Conservation (phyloP, 2,113 vertebrate genomes). For the Lagopus muta region DNA sequence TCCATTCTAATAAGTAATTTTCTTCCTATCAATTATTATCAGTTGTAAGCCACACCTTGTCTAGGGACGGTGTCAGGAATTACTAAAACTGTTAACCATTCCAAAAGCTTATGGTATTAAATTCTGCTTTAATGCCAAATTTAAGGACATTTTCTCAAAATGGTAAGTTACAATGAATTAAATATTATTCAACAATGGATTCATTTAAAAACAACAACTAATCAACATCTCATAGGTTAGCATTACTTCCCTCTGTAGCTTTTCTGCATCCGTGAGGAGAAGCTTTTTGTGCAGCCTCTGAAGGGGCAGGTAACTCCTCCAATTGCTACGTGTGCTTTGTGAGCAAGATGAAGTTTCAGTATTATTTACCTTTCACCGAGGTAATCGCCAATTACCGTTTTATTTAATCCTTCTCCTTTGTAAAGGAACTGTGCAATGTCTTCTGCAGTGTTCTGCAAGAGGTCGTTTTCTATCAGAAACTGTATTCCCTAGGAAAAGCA, state of each 20-base stretch:
- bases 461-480: constrained; percentile 97
- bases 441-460: constrained; percentile 94
- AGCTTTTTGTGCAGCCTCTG: background rate
- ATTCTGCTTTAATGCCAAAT: background rate
- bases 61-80: background rate
- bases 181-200: background rate
- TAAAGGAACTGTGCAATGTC: constrained; percentile 98
- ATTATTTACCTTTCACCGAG: constrained; percentile 91
- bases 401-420: constrained; percentile 98
- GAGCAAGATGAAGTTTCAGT: background rate
- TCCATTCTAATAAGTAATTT: background rate
- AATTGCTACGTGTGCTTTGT: background rate
- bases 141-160: background rate
- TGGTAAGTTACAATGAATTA: background rate
- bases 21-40: background rate
- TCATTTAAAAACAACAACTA: background rate
- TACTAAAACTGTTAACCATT: background rate
- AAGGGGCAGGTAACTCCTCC: background rate
- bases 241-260: background rate
- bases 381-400: constrained; percentile 98
- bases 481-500: constrained; percentile 88
- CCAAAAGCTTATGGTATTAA: background rate
- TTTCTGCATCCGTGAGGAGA: background rate
- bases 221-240: background rate
- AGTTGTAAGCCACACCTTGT: background rate